Conservation (phyloP, 2,888 invertebrate species). For the Sesamia inferens region DNA sequence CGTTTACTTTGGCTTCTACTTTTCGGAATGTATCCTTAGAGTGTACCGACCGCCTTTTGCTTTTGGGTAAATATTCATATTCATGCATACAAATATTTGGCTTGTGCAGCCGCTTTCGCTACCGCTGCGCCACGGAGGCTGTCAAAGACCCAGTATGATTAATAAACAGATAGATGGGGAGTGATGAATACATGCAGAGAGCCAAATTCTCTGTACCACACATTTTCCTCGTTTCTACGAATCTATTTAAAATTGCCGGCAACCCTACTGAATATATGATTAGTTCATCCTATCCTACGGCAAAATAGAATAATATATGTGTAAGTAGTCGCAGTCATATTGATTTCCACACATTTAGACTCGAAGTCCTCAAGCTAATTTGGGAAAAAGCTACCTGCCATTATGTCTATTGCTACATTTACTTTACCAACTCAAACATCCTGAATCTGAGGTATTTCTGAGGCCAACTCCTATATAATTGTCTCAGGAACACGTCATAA, state of each 20-base stretch:
- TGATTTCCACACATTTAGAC: conserved; percentile 21
- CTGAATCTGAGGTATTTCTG: conserved; percentile 1
- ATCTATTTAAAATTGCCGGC: neutral
- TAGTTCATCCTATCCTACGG: neutral
- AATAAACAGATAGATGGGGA: neutral
- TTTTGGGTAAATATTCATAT: too few species aligned
- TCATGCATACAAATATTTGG: too few species aligned
- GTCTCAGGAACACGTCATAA: conserved; percentile 27
- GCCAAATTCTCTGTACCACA: neutral
- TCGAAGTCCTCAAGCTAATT: conserved; percentile 5
- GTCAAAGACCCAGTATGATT: neutral
- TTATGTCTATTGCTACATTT: neutral
- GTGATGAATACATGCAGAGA: neutral
- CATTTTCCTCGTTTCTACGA: neutral
- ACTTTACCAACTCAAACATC: neutral
- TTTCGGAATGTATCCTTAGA: too few species aligned
- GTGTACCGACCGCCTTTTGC: too few species aligned
- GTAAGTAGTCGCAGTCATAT: conserved; percentile 3
- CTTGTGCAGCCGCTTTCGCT: too few species aligned
- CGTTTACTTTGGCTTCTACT: too few species aligned
- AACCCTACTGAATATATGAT: neutral
- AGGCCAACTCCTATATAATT: conserved; percentile 5
- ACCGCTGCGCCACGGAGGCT: too few species aligned
- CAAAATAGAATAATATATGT: conserved; percentile 13
- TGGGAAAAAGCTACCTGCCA: conserved; percentile 1